A percentile compares a stretch with the other conserved stretches of the same genome.
Conservation (phyloP, 2,888 invertebrate species). For the Plagiodera versicolora region DNA sequence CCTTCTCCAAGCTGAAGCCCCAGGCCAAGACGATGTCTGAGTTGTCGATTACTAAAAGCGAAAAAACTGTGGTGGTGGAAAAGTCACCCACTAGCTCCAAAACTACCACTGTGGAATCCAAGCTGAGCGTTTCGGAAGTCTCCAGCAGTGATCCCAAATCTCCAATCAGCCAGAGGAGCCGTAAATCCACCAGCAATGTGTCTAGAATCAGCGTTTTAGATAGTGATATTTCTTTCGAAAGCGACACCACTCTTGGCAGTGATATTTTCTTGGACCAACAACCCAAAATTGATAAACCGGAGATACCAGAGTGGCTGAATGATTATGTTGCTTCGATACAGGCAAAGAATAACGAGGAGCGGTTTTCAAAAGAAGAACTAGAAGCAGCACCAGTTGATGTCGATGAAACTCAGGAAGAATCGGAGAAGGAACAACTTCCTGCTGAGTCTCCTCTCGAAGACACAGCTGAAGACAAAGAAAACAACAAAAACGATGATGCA, state of each 20-base stretch:
- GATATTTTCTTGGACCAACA: background rate
- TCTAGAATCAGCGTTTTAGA: conserved; percentile 7
- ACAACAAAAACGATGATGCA: background rate
- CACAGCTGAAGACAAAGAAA: background rate
- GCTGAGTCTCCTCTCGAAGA: background rate
- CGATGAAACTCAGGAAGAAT: conserved; percentile 4
- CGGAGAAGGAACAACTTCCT: background rate
- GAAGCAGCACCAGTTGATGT: conserved; percentile 1
- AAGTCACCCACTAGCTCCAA: conserved; percentile 13
- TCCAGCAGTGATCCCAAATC: background rate
- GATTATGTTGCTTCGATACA: conserved; percentile 11
- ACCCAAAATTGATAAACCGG: background rate
- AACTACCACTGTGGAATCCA: conserved; percentile 12
- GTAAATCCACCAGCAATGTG: conserved; percentile 4
- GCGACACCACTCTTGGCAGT: conserved; percentile 5
- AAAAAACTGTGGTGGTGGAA: conserved; percentile 15
- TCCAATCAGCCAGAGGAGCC: background rate
- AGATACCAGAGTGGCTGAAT: conserved; percentile 17
- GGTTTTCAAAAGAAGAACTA: background rate
- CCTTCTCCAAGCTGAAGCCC: conserved; percentile 29
- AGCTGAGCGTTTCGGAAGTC: conserved; percentile 7
- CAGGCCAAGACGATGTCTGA: conserved; percentile 3
- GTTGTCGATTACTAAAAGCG: conserved; percentile 11
- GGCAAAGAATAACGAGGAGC: background rate
- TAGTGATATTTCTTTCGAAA: conserved; percentile 11